phyloP scores from a whole-genome alignment of 35 echinoderm and acorn worm species.

The Patiria miniata region DNA sequence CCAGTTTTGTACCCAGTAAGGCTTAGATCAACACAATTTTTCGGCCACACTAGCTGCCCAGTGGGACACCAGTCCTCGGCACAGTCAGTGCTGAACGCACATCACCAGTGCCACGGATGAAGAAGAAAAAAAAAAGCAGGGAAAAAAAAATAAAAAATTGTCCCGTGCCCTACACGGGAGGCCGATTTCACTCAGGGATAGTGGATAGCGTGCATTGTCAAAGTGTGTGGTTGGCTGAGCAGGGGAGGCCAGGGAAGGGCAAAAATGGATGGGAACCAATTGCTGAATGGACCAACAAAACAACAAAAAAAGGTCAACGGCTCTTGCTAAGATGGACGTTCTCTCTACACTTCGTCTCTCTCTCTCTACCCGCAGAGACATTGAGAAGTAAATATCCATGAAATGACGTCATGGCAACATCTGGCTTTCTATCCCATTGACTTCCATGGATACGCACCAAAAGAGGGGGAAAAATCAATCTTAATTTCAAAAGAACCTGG shows the following conservation, averaged over 20 bases:
- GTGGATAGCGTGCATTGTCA: not conserved
- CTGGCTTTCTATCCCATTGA: not conserved
- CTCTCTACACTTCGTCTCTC: too few species aligned
- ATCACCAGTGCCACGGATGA: too few species aligned
- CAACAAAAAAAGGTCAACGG: conserved; percentile 2
- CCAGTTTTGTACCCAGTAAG: conserved; percentile 4
- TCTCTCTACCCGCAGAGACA: not conserved
- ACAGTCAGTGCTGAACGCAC: not conserved
- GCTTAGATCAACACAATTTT: conserved; percentile 31
- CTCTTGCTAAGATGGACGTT: not conserved
- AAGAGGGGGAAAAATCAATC: too few species aligned
- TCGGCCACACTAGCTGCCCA: conserved; percentile 14
- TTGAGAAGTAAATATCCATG: not conserved
- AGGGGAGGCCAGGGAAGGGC: not conserved
- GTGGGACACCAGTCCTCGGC: not conserved
- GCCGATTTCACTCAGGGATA: not conserved
- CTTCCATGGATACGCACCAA: too few species aligned
- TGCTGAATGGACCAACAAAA: not conserved
- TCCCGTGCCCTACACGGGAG: not conserved
- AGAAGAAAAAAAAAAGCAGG: not conserved
- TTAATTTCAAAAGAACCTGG: too few species aligned
- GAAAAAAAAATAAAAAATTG: not conserved
- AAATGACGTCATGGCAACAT: not conserved
- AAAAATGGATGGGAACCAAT: not conserved
- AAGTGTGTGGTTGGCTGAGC: not conserved